Base-by-base conservation (phyloP, 1,140 invertebrate species). In the Tetragnatha versicolor region DNA sequence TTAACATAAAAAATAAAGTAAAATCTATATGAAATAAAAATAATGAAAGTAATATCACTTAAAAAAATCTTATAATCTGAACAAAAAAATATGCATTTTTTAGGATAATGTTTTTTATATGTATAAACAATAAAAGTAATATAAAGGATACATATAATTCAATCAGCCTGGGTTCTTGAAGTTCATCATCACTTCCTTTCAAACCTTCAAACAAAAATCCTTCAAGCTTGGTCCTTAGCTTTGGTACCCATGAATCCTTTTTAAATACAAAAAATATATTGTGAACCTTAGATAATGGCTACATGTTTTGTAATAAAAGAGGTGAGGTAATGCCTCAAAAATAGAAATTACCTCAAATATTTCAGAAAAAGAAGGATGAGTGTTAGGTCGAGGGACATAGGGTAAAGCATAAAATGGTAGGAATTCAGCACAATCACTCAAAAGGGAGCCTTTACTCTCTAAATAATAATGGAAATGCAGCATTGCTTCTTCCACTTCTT, bases 331-430 rank as follows among this genome's bases (percentile, higher is more conserved):
- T n/a, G n/a, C n/a, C n/a, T n/a, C n/a, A n/a, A n/a, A n/a, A n/a
- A n/a, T n/a, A 10, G 55, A 81, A 83, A 82, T 82, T 82, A 89
- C 88, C 72, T 87, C 83, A 82, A 90, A 90, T 39, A 90, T 79
- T 77, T 89, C 85, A 63, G 85, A 85, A 80, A 90, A 89, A 37
- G 88, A 87, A 4, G 88, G 87, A 83, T 90, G 88, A 31, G 85
- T 81, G 73, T 86, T 85, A n/a, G 89, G 88, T 82, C 88, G 86
- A 37, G 86, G 85, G 22, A 90, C 87, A 82, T 88, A 90, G 0
- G 89, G 89, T 29, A 91, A 82, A 39, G 89, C 89, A 83, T 89
- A 90, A 81, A 86, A 90, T 7, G 88, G 86, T 66, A 89, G 81
- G 72, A 90, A 88, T 81, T 90, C 88, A 66, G 85, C 86, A 49